A percentile compares a stretch with the other conserved stretches of the same genome.
phyloP scores from a whole-genome alignment of 2,888 invertebrate genomes.

The Aspidiotus rigidus region DNA sequence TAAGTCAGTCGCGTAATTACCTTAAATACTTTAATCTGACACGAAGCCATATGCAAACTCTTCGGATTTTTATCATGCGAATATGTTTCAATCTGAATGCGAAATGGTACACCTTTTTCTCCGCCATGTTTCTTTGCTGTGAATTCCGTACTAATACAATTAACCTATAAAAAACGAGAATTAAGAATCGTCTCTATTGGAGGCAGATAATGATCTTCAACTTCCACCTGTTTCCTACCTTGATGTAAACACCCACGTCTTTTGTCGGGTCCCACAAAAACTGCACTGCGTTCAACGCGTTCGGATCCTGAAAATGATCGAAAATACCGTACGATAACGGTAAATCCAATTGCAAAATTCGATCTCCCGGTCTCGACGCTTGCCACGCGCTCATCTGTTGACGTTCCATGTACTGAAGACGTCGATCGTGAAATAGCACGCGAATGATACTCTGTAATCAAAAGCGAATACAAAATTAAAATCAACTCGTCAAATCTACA shows the following conservation, averaged over 20 bases:
- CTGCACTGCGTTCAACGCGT: conserved; percentile 68
- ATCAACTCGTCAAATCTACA: not conserved
- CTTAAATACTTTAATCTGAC: conserved; percentile 83
- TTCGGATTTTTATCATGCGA: conserved; percentile 47
- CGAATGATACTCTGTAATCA: conserved; percentile 68
- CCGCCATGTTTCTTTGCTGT: conserved; percentile 97
- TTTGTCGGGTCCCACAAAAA: conserved; percentile 94
- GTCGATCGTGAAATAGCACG: conserved; percentile 90
- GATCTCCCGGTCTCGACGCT: conserved; percentile 75
- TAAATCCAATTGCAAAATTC: conserved; percentile 85
- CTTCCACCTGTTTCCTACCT: conserved; percentile 51
- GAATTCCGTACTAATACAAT: conserved; percentile 96
- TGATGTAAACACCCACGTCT: conserved; percentile 89
- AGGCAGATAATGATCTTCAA: too few relatives aligned
- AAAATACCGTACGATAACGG: conserved; percentile 87
- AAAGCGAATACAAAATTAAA: conserved; percentile 37
- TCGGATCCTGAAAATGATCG: conserved; percentile 64
- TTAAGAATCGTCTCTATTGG: too few relatives aligned
- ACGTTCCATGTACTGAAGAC: conserved; percentile 87
- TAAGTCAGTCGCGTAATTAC: conserved; percentile 39
- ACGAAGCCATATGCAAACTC: conserved; percentile 85
- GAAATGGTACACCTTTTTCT: conserved; percentile 94
- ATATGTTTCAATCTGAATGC: conserved; percentile 87
- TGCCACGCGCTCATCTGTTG: conserved; percentile 92
- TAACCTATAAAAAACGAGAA: conserved; percentile 53